Conservation (phyloP, 92 coral and sea anemone genomes). For the Paragorgia papillata region DNA sequence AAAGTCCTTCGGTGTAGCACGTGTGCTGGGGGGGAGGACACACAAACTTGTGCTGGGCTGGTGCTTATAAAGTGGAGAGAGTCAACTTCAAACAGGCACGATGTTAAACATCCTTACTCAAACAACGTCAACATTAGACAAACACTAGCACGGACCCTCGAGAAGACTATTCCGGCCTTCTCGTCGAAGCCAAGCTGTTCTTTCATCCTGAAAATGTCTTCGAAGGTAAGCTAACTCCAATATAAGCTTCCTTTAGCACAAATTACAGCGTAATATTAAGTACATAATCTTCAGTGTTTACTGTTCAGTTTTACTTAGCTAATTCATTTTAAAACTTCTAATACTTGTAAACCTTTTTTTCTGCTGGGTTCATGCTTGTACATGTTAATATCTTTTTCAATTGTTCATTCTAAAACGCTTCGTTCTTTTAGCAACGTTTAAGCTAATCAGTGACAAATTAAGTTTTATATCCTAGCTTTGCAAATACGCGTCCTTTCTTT, state of each 20-base stretch:
- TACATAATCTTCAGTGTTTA: slow-evolving; percentile 5
- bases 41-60: slow-evolving; percentile 9
- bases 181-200: neutral
- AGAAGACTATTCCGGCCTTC: neutral
- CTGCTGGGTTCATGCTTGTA: neutral
- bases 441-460: no score
- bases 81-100: neutral
- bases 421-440: no score
- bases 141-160: neutral
- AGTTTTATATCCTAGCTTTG: no score
- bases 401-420: no score
- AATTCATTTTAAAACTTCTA: no score
- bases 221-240: slow-evolving; percentile 27
- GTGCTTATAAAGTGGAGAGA: slow-evolving; percentile 16
- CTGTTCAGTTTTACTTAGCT: no score
- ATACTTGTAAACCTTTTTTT: no score
- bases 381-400: no score
- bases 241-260: no score
- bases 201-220: slow-evolving; percentile 11
- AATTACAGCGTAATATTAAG: neutral
- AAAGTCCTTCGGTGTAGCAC: slow-evolving; percentile 19
- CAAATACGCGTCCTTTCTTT: neutral
- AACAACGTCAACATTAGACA: neutral
- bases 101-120: slow-evolving; percentile 14
- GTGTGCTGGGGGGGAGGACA: slow-evolving; percentile 26